Percentiles rank a stretch among this genome's conserved stretches.
Evolutionary conservation across 92 coral and sea anemone species (phyloP).

Genomic region (Nematostella vectensis): DNA sequence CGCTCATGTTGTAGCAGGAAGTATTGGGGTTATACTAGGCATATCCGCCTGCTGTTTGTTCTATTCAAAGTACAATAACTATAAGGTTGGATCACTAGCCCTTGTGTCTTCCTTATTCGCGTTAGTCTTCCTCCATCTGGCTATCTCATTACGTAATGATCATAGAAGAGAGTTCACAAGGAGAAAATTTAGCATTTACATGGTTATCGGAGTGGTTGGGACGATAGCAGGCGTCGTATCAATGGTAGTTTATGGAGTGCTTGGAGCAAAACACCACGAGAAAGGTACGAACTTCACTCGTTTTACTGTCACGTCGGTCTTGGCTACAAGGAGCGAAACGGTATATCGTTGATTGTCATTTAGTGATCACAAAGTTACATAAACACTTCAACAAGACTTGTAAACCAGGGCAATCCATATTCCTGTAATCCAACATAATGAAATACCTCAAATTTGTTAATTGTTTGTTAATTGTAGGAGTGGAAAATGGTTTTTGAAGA

Average conservation of each 20-base stretch:
- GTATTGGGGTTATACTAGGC: slow-evolving; percentile 58
- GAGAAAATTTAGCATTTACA: slow-evolving; percentile 21
- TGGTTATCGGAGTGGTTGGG: slow-evolving; percentile 50
- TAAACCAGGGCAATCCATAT: too few species aligned
- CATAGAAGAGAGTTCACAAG: slow-evolving; percentile 13
- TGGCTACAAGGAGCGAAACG: too few species aligned
- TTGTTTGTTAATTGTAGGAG: too few species aligned
- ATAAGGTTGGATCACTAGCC: slow-evolving; percentile 64
- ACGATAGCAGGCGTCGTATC: slow-evolving; percentile 36
- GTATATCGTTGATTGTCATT: too few species aligned
- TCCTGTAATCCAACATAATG: too few species aligned
- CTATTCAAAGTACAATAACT: slow-evolving; percentile 43
- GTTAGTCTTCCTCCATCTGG: slow-evolving; percentile 37
- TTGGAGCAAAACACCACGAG: slow-evolving; percentile 47
- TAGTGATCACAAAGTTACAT: too few species aligned
- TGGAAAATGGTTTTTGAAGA: too few species aligned
- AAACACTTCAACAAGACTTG: too few species aligned
- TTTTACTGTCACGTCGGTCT: too few species aligned
- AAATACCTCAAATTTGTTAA: too few species aligned
- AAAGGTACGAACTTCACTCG: slow-evolving; percentile 20
- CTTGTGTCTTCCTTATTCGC: slow-evolving; percentile 67
- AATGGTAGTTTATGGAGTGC: slow-evolving; percentile 38
- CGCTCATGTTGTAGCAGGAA: slow-evolving; percentile 36
- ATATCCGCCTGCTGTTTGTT: slow-evolving; percentile 46
- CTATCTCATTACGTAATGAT: slow-evolving; percentile 56